Evolutionary conservation across 2,888 invertebrate genomes (phyloP).

Genomic region (Lamproptera curius): DNA sequence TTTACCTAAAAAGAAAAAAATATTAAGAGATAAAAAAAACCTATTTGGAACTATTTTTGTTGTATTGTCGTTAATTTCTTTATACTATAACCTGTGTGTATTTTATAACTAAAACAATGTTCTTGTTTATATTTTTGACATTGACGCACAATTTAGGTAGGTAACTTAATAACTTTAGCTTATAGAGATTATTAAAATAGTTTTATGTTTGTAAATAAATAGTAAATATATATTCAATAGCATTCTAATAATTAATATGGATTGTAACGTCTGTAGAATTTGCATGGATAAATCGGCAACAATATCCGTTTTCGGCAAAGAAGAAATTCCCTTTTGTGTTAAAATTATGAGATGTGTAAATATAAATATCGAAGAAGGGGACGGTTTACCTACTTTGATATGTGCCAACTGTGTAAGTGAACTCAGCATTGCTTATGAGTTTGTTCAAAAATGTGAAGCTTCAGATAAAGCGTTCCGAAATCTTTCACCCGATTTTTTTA

Average conservation of each 20-base stretch:
- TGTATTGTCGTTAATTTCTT: too few relatives aligned
- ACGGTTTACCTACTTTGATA: conserved; percentile 55
- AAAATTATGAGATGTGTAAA: conserved; percentile 58
- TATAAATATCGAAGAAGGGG: conserved; percentile 48
- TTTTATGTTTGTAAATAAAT: background rate
- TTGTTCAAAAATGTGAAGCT: conserved; percentile 55
- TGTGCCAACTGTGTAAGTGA: conserved; percentile 53
- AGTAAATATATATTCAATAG: background rate
- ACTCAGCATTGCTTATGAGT: conserved; percentile 47
- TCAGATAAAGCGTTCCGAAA: conserved; percentile 53
- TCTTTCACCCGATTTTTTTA: conserved; percentile 32
- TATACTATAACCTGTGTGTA: too few relatives aligned
- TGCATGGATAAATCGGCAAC: conserved; percentile 54
- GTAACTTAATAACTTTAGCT: too few relatives aligned
- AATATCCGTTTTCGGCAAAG: conserved; percentile 49
- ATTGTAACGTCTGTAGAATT: conserved; percentile 49
- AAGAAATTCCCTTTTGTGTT: conserved; percentile 45
- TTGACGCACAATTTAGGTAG: background rate
- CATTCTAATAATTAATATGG: conserved; percentile 27
- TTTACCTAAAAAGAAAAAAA: too few relatives aligned
- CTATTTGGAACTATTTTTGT: too few relatives aligned
- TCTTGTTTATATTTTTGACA: background rate
- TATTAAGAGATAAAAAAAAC: too few relatives aligned
- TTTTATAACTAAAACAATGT: background rate
- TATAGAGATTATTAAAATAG: too few relatives aligned